Conservation (phyloP, 2,797 vertebrate species). For the Rhinophrynus dorsalis region DNA sequence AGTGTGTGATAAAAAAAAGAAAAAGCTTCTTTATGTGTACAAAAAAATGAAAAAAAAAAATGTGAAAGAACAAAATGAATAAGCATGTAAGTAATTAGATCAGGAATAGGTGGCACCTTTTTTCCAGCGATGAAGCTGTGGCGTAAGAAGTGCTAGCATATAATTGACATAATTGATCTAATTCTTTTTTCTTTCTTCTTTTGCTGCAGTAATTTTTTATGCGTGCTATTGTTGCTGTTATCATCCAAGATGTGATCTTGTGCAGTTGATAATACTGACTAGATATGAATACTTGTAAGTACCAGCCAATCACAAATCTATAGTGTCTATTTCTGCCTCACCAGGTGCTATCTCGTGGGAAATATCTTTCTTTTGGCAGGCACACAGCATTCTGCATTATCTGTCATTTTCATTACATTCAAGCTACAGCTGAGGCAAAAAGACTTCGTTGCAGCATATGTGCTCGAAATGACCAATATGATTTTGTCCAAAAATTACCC, state of each 20-base stretch:
- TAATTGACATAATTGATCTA: conserved; percentile 92
- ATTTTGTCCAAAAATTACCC: conserved; percentile 67
- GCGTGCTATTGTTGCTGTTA: conserved; percentile 78
- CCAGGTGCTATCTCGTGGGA: conserved; percentile 79
- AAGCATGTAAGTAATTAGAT: conserved; percentile 81
- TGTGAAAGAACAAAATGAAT: conserved; percentile 51
- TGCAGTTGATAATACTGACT: conserved; percentile 81
- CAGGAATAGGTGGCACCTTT: conserved; percentile 76
- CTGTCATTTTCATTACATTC: conserved; percentile 79
- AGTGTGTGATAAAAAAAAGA: conserved; percentile 55
- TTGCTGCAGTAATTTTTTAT: conserved; percentile 86
- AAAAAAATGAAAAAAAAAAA: too few species aligned
- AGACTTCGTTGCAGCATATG: conserved; percentile 73
- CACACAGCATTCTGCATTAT: conserved; percentile 74
- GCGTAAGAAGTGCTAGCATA: conserved; percentile 77
- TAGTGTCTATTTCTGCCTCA: conserved; percentile 76
- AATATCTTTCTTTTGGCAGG: conserved; percentile 77
- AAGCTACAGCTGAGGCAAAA: conserved; percentile 70
- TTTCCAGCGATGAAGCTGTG: conserved; percentile 70
- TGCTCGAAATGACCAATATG: conserved; percentile 70
- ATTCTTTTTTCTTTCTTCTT: conserved; percentile 75
- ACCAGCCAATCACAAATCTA: conserved; percentile 78
- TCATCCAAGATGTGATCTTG: conserved; percentile 80
- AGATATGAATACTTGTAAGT: conserved; percentile 73
- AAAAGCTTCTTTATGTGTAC: conserved; percentile 22